Percentiles rank a stretch among this genome's conserved stretches.
Conservation (phyloP, 2,113 vertebrate genomes). For the Noturus placidus region DNA sequence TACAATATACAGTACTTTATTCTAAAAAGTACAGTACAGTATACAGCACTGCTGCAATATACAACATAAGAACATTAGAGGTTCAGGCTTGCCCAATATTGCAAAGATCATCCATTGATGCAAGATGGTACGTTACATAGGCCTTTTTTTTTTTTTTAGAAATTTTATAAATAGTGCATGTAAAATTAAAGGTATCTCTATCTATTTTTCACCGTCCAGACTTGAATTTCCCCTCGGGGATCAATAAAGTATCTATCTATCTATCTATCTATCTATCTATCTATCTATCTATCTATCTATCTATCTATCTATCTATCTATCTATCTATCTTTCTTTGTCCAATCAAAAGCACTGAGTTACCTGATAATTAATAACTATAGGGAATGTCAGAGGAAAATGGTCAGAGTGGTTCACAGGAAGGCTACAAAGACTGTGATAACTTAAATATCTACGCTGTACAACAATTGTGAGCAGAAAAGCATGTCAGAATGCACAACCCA, state of each 20-base stretch:
- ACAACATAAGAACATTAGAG: neutral
- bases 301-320: too few species aligned
- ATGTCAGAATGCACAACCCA: neutral
- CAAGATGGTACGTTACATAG: neutral
- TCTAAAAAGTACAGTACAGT: neutral
- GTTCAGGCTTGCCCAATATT: neutral
- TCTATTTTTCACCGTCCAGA: too few species aligned
- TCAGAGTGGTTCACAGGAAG: neutral
- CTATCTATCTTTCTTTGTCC: neutral
- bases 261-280: too few species aligned
- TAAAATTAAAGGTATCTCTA: neutral
- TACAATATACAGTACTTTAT: neutral
- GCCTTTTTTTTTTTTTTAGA: neutral
- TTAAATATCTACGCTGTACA: neutral
- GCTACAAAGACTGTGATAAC: neutral
- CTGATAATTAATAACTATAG: neutral
- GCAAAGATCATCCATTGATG: neutral
- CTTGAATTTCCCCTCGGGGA: too few species aligned
- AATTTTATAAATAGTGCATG: neutral
- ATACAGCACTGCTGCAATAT: neutral
- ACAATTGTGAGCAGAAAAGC: neutral
- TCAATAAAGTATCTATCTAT: too few species aligned
- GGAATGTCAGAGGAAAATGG: neutral
- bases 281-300: too few species aligned
- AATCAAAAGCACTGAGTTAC: neutral